Evolutionary conservation across 2,797 vertebrate genomes (phyloP), one percentile per base, ranked within the genome.

Genomic region (Chloroceryle amazona): DNA sequence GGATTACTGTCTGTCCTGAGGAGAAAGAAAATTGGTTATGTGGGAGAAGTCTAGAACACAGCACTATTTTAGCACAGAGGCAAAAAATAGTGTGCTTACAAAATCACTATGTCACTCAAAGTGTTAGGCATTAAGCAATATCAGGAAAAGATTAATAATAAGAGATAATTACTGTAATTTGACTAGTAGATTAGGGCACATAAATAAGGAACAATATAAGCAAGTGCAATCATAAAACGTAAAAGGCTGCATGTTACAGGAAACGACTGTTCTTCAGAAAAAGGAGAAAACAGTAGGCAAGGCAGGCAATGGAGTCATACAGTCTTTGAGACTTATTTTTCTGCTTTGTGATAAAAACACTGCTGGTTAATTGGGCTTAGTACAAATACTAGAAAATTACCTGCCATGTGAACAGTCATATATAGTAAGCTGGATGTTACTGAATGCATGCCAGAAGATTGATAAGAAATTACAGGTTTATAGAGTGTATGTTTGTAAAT

Each of bases 81-180:
- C 51, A 78, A 76, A 81, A 96, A 93, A 63, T 28, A 73, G 47
- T 7, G 1, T 78, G 49, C 46, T 91, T 86, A 41, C 61, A 65
- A 86, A 91, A 91, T 46, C 10, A 46, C 47, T 70, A 0, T 72
- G 54, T 75, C 88, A 54, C 70, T 94, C 65, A 54, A 94, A 94
- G 54, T 58, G 51, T 57, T 86, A 46, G 68, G 14, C 29, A 31
- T 90, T 91, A 93, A 90, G 88, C 60, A 94, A 31, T 88, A 91
- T 81, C 79, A 91, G 88, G 87, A 88, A 94, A 83, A 91, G 54
- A 86, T 90, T 88, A 96, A 88, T 81, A 94, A 67, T 52, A 73
- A 94, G 65, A 73, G 67, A 67, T 94, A 95, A 95, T 95, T 94
- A 90, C 60, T 74, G 67, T 94, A 88, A 94, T 96, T 90, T 90